Percentiles rank a stretch among this genome's conserved stretches.
Conservation (phyloP, 2,888 invertebrate genomes). For the Drymonia ruficornis region DNA sequence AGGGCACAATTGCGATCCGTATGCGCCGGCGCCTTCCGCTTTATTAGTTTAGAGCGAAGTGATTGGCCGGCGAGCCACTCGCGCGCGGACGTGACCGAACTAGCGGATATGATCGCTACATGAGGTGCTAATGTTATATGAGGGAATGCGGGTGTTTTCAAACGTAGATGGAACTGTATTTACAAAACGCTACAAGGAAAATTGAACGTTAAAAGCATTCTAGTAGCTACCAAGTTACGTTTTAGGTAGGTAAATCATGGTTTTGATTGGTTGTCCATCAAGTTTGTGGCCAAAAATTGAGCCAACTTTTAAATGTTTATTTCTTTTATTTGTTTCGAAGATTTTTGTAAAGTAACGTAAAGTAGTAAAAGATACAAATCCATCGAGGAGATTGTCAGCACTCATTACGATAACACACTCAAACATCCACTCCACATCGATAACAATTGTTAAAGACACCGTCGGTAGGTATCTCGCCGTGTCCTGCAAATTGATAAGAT, state of each 20-base stretch:
- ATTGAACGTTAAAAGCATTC: no score
- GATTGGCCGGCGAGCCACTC: slow-evolving; percentile 71
- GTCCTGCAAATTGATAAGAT: slow-evolving; percentile 71
- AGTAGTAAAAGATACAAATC: no score
- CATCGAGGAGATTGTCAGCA: no score
- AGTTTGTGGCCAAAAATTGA: no score
- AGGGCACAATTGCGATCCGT: slow-evolving; percentile 51
- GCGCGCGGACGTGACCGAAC: slow-evolving; percentile 62
- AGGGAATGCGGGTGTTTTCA: slow-evolving; percentile 6
- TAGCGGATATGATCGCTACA: slow-evolving; percentile 30
- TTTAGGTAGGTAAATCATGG: no score
- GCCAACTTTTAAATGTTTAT: no score
- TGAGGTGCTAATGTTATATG: slow-evolving; percentile 28
- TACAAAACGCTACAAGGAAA: not conserved
- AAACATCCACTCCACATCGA: slow-evolving; percentile 9
- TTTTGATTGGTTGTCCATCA: no score
- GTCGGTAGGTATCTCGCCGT: slow-evolving; percentile 46
- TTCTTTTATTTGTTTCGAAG: no score
- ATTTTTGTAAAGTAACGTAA: no score
- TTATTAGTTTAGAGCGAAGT: slow-evolving; percentile 76
- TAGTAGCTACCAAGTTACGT: no score
- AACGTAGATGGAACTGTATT: not conserved
- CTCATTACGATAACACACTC: not conserved
- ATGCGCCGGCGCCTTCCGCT: slow-evolving; percentile 72
- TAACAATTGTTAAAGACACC: slow-evolving; percentile 42